A percentile compares a stretch with the other conserved stretches of the same genome.
Evolutionary conservation across 2,888 invertebrate genomes (phyloP).

Genomic region (Electrophaes corylata): DNA sequence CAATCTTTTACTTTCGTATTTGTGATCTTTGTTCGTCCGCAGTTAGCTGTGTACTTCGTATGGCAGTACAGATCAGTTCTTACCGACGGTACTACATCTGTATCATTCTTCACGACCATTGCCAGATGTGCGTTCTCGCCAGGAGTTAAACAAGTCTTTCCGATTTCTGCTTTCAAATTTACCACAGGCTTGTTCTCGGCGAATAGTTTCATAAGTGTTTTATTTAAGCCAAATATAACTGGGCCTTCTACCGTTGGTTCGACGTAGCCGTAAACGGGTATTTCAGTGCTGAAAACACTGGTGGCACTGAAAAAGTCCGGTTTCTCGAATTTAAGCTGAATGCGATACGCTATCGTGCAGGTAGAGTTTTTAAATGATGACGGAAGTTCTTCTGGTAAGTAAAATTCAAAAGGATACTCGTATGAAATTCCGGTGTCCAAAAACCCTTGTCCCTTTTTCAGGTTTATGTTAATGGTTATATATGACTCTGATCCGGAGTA

Average conservation of each 20-base stretch:
- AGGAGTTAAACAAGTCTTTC: conserved; percentile 25
- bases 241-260: conserved; percentile 21
- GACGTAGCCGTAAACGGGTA: conserved; percentile 34
- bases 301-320: conserved; percentile 28
- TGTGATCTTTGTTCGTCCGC: conserved; percentile 10
- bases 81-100: conserved; percentile 23
- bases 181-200: conserved; percentile 7
- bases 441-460: neutral
- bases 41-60: conserved; percentile 32
- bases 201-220: conserved; percentile 30
- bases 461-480: conserved; percentile 4
- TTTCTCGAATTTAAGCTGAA: conserved; percentile 33
- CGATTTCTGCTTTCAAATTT: conserved; percentile 26
- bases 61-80: conserved; percentile 17
- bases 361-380: conserved; percentile 26
- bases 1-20: conserved; percentile 13
- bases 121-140: conserved; percentile 27
- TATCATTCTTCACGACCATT: conserved; percentile 25
- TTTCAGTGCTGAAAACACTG: conserved; percentile 26
- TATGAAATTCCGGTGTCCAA: conserved; percentile 5
- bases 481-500: conserved; percentile 26
- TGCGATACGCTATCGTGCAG: conserved; percentile 26
- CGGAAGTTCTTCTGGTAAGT: conserved; percentile 33
- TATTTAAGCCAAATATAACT: conserved; percentile 31
- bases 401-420: conserved; percentile 33